Percentiles rank a stretch among this genome's conserved stretches.
phyloP scores from a whole-genome alignment of 2,797 vertebrate genomes.

The Bothrops alternatus region DNA sequence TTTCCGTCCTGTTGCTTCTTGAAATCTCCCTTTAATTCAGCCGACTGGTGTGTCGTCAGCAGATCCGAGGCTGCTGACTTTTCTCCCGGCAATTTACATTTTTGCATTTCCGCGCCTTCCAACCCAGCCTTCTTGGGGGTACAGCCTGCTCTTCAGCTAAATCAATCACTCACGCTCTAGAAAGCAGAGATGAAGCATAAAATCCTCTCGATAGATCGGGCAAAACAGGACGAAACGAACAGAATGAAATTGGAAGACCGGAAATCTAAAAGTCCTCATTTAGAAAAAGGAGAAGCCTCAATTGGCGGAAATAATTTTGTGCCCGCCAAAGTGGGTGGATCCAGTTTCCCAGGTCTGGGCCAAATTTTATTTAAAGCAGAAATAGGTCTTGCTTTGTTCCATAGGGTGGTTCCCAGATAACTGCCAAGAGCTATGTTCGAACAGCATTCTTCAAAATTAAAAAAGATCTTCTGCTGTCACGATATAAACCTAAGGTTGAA shows the following conservation, averaged over 20 bases:
- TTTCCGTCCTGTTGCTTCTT: neutral
- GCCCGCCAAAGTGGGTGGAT: neutral
- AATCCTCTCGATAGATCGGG: neutral
- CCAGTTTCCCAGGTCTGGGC: neutral
- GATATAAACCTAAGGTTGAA: too few relatives aligned
- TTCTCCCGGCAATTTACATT: neutral
- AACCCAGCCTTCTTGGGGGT: neutral
- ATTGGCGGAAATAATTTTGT: neutral
- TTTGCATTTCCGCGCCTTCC: neutral
- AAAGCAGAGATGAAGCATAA: neutral
- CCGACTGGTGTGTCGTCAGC: neutral
- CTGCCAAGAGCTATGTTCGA: neutral
- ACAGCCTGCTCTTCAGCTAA: neutral
- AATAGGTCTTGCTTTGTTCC: neutral
- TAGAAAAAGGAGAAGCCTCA: neutral
- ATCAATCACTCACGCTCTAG: neutral
- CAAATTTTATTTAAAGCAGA: neutral
- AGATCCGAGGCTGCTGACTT: neutral
- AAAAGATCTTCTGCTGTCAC: too few relatives aligned
- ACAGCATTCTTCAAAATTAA: too few relatives aligned
- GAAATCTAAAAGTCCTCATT: neutral
- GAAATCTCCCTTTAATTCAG: neutral
- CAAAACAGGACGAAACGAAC: neutral
- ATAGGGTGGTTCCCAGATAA: neutral
- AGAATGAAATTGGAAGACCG: neutral